These are phyloP conservation scores for Dicranocentrus wangi DNA, from an alignment of 2,888 invertebrate species.

Conservation along the genomic window DNA sequence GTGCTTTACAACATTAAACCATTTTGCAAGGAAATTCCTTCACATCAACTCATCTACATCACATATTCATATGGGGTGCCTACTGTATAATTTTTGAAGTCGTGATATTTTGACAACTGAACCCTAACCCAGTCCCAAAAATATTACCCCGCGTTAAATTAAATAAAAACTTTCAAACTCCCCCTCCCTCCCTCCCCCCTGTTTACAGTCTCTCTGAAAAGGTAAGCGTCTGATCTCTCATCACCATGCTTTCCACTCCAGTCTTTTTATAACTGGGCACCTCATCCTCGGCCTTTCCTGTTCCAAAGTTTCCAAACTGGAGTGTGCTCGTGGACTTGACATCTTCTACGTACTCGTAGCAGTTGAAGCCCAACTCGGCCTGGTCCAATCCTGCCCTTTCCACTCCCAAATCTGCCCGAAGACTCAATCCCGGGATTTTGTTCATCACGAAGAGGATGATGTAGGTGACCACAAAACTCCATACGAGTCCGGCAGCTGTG, in stretches of 20 bases:
- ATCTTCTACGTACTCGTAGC: constrained; percentile 68
- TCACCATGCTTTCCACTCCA: constrained; percentile 39
- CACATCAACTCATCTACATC: too few species aligned
- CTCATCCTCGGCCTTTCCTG: constrained; percentile 30
- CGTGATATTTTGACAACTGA: too few species aligned
- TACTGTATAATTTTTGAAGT: too few species aligned
- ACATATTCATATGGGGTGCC: too few species aligned
- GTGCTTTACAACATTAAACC: too few species aligned
- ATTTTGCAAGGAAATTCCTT: too few species aligned
- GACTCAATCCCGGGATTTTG: constrained; percentile 69
- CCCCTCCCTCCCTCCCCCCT: too few species aligned
- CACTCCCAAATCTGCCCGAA: constrained; percentile 56
- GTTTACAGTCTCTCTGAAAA: constrained; percentile 35
- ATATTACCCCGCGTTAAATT: too few species aligned
- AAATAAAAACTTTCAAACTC: too few species aligned
- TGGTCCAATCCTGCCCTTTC: constrained; percentile 68
- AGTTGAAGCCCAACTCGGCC: constrained; percentile 67
- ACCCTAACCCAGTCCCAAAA: too few species aligned
- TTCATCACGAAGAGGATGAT: constrained; percentile 66
- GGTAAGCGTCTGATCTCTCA: constrained; percentile 24
- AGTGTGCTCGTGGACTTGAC: constrained; percentile 29
- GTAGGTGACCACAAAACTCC: constrained; percentile 68
- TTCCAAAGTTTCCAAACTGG: constrained; percentile 44
- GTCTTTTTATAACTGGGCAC: constrained; percentile 31
- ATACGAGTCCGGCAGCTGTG: constrained; percentile 65